These are phyloP conservation scores for Zaprionus camerounensis DNA, from an alignment of 1,140 invertebrate species.

Conservation along the genomic window DNA sequence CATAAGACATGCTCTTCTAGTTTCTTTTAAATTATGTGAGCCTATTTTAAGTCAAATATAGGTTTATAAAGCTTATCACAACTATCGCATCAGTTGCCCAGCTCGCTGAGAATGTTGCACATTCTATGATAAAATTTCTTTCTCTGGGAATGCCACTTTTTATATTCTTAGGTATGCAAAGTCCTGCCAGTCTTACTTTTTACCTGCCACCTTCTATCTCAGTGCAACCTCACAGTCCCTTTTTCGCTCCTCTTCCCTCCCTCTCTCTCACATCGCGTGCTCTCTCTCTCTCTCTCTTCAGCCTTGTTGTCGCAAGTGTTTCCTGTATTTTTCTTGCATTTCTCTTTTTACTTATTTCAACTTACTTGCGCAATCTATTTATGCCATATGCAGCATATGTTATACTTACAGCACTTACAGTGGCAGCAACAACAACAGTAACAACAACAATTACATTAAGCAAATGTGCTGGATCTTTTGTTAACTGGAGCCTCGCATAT, in stretches of 20 bases:
- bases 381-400: conserved; percentile 66
- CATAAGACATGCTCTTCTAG: too few species aligned
- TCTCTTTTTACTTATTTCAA: conserved; percentile 40
- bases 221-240: background rate
- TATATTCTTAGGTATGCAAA: conserved; percentile 10
- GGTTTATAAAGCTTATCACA: background rate
- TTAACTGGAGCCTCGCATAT: conserved; percentile 43
- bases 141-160: background rate
- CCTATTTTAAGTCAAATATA: too few species aligned
- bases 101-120: background rate
- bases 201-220: background rate
- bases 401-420: conserved; percentile 42
- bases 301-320: conserved; percentile 71
- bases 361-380: conserved; percentile 65
- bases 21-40: too few species aligned
- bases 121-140: background rate
- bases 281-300: background rate
- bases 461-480: conserved; percentile 60
- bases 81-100: background rate
- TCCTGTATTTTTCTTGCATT: conserved; percentile 37
- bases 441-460: conserved; percentile 53
- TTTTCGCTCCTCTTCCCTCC: too few species aligned
- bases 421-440: conserved; percentile 39
- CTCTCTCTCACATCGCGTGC: background rate
- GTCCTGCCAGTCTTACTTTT: background rate